Evolutionary conservation across 2,113 vertebrate genomes (phyloP).

Genomic region (Pseudorhombus dupliciocellatus): DNA sequence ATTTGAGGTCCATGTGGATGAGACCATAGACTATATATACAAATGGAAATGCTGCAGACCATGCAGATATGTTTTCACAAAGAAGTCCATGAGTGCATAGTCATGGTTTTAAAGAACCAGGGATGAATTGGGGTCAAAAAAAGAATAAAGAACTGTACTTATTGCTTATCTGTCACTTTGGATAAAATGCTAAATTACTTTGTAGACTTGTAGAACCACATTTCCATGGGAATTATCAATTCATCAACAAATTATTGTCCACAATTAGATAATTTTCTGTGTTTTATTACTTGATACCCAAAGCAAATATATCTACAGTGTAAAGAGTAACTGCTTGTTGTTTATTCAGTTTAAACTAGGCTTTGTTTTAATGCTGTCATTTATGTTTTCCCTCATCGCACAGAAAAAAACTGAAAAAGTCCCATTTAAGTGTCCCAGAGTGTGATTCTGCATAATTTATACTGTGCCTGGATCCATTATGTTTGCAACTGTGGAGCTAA

Average conservation of each 20-base stretch:
- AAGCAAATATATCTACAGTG: too few relatives aligned
- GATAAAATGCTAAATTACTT: too few relatives aligned
- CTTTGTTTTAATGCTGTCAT: background rate
- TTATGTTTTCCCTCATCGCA: background rate
- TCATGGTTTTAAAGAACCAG: conserved; percentile 37
- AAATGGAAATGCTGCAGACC: too few relatives aligned
- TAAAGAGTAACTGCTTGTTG: too few relatives aligned
- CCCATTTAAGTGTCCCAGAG: background rate
- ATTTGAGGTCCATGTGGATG: background rate
- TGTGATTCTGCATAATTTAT: background rate
- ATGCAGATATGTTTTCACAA: too few relatives aligned
- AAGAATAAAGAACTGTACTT: conserved; percentile 46
- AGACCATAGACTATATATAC: conserved; percentile 2
- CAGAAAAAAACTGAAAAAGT: background rate
- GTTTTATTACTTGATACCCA: background rate
- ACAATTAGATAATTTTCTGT: too few relatives aligned
- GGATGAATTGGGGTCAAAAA: conserved; percentile 32
- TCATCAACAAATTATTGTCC: too few relatives aligned
- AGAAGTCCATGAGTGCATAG: background rate
- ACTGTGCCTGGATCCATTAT: background rate
- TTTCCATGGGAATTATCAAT: background rate
- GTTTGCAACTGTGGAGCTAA: background rate
- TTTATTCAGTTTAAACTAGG: background rate
- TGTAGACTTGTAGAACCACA: too few relatives aligned
- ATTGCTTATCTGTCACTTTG: too few relatives aligned